Conservation (phyloP, 2,113 vertebrate species). For the Heptranchias perlo region DNA sequence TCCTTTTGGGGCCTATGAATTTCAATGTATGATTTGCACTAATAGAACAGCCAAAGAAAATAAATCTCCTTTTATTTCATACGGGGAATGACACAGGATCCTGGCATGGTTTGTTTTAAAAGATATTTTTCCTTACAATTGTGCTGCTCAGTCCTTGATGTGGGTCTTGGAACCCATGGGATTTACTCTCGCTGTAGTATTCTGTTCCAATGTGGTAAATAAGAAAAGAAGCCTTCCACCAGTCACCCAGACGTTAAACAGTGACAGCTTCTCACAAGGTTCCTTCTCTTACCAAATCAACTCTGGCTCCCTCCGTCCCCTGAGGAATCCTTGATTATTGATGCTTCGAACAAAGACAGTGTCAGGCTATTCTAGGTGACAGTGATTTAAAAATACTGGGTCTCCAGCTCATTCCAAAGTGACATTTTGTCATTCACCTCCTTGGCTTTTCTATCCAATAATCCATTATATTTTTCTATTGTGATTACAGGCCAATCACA, state of each 20-base stretch:
- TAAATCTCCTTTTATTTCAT: neutral
- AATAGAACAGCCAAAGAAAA: neutral
- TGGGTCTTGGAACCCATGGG: neutral
- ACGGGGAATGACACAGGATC: too few species aligned
- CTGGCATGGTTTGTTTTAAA: neutral
- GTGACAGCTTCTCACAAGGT: constrained; percentile 29
- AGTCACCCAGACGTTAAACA: neutral
- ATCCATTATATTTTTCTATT: neutral
- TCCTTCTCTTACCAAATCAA: constrained; percentile 7
- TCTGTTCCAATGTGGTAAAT: constrained; percentile 23
- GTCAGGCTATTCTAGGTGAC: constrained; percentile 17
- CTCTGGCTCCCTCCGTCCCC: neutral
- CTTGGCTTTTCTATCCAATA: constrained; percentile 24
- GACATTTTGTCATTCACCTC: constrained; percentile 21
- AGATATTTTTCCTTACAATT: neutral
- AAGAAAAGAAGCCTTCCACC: constrained; percentile 1
- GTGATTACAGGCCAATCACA: constrained; percentile 23
- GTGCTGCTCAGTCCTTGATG: neutral
- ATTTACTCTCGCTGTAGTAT: neutral
- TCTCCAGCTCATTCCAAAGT: constrained; percentile 14
- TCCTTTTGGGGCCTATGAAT: neutral
- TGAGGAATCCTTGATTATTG: constrained; percentile 27
- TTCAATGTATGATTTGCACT: neutral
- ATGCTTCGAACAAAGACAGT: constrained; percentile 20
- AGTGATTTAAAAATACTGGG: constrained; percentile 30